Percentiles rank a stretch among this genome's conserved stretches.
Conservation (phyloP, 1,140 invertebrate species). For the Patella vulgata region DNA sequence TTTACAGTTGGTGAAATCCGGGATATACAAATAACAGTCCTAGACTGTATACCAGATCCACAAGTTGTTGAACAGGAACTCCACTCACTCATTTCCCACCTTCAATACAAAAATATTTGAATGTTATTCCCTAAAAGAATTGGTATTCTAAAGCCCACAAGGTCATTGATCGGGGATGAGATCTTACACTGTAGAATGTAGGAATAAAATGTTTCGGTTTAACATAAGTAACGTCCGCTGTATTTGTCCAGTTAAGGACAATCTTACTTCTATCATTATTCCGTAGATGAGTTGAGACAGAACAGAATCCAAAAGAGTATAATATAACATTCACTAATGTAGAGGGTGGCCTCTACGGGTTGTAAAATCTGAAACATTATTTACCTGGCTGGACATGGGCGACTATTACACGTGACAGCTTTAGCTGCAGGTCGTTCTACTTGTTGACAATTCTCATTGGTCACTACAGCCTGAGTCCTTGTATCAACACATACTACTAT, state of each 20-base stretch:
- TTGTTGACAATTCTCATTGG: constrained; percentile 74
- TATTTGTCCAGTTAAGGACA: too few species aligned
- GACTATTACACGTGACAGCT: constrained; percentile 75
- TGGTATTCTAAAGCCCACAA: too few species aligned
- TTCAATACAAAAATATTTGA: constrained; percentile 21
- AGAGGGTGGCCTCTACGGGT: not conserved
- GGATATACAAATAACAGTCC: constrained; percentile 61
- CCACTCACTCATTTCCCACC: constrained; percentile 57
- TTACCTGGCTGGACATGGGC: constrained; percentile 72
- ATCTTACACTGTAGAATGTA: too few species aligned
- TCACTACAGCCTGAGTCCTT: constrained; percentile 69
- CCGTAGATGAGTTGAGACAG: too few species aligned
- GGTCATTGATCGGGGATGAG: too few species aligned
- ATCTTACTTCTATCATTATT: too few species aligned
- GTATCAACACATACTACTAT: constrained; percentile 72
- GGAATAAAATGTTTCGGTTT: too few species aligned
- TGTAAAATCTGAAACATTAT: constrained; percentile 2
- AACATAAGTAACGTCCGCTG: too few species aligned
- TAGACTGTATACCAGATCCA: constrained; percentile 67
- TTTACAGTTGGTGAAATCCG: constrained; percentile 38
- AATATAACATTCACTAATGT: constrained; percentile 1
- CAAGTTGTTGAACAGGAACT: constrained; percentile 67
- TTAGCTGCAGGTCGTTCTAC: constrained; percentile 72
- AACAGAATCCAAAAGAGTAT: not conserved
- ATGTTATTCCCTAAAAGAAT: not conserved